These are phyloP conservation scores for Glossophaga mutica DNA, from an alignment of 2,797 vertebrate genomes.

Conservation along the genomic window DNA sequence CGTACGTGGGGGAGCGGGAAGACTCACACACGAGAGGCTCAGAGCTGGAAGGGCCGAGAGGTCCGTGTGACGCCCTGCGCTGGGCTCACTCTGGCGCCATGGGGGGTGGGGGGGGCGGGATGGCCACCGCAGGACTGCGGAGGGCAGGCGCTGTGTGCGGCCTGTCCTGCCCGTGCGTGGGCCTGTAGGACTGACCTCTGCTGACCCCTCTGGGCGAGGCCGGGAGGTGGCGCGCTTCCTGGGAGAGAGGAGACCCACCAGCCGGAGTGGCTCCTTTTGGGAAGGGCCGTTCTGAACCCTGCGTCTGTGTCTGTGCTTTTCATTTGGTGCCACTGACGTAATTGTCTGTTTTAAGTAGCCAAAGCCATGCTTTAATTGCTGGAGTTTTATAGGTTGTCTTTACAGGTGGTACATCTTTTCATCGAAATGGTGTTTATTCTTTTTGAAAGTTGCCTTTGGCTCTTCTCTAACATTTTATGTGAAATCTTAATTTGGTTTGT, in stretches of 20 bases:
- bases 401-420: background rate
- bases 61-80: too few species aligned
- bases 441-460: background rate
- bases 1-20: background rate
- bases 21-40: background rate
- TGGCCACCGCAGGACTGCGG: too few species aligned
- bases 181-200: too few species aligned
- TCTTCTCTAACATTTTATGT: background rate
- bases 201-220: background rate
- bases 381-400: background rate
- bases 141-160: too few species aligned
- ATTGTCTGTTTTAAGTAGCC: background rate
- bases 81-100: background rate
- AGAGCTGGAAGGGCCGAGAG: background rate
- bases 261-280: background rate
- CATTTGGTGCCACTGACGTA: background rate
- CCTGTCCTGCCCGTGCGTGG: too few species aligned
- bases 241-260: too few species aligned
- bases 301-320: background rate
- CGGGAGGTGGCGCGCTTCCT: too few species aligned
- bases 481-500: conserved; percentile 9
- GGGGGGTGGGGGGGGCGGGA: background rate
- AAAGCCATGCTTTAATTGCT: background rate
- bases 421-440: background rate
- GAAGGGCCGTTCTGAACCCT: background rate